Evolutionary conservation across 2,888 invertebrate genomes (phyloP).

Genomic region (Drosophila mulleri): DNA sequence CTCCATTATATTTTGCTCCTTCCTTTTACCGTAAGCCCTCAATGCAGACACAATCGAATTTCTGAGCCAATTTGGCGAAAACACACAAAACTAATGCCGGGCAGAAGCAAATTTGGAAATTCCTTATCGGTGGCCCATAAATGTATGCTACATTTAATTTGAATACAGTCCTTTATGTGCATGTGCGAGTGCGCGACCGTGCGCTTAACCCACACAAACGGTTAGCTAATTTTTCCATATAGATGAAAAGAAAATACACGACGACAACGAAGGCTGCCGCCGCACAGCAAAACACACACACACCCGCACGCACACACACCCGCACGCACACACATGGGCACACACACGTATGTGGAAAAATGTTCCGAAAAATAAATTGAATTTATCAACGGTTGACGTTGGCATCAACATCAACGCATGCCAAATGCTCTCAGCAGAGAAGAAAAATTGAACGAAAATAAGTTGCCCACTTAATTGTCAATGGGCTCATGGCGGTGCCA

Average conservation of each 20-base stretch:
- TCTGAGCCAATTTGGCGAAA: constrained; percentile 20
- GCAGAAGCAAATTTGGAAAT: constrained; percentile 25
- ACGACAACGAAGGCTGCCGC: constrained; percentile 11
- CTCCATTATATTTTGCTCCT: not conserved
- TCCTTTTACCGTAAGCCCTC: not conserved
- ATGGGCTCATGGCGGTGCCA: constrained; percentile 21
- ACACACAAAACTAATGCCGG: constrained; percentile 29
- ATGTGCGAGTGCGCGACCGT: constrained; percentile 65
- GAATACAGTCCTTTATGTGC: constrained; percentile 54
- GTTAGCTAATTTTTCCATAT: constrained; percentile 64
- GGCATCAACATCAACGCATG: constrained; percentile 22
- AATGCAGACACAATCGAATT: constrained; percentile 9
- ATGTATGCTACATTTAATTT: constrained; percentile 71
- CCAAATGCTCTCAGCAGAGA: constrained; percentile 9
- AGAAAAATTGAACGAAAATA: constrained; percentile 19
- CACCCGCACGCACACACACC: not conserved
- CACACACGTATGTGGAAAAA: constrained; percentile 25
- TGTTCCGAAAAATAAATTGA: constrained; percentile 67
- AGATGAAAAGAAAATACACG: constrained; percentile 72
- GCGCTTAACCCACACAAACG: constrained; percentile 63
- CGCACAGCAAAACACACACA: constrained; percentile 8
- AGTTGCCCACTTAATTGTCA: constrained; percentile 61
- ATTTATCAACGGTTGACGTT: constrained; percentile 69
- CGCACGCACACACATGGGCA: not conserved
- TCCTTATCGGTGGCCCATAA: constrained; percentile 47